These are phyloP conservation scores for Hylaeus volcanicus DNA, from an alignment of 1,140 invertebrate species.

Conservation along the genomic window DNA sequence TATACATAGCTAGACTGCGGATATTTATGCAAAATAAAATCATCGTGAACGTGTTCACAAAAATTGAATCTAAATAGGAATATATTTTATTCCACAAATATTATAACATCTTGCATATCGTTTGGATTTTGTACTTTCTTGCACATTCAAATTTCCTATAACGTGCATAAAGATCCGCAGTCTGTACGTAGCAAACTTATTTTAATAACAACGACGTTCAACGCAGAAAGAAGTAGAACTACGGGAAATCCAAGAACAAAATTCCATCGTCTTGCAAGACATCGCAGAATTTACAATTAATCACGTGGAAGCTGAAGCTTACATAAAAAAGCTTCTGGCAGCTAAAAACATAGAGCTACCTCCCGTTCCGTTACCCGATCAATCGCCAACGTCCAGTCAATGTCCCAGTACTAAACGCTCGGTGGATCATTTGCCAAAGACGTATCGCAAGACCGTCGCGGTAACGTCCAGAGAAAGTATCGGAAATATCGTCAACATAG, in stretches of 20 bases:
- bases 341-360: constrained; percentile 72
- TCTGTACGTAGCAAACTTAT: background rate
- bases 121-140: no score
- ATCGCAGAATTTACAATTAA: constrained; percentile 77
- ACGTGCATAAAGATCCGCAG: no score
- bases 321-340: constrained; percentile 74
- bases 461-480: constrained; percentile 66
- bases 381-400: constrained; percentile 62
- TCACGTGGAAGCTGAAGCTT: constrained; percentile 75
- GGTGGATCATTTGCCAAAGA: constrained; percentile 44
- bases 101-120: no score
- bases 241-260: constrained; percentile 73
- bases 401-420: constrained; percentile 53
- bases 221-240: constrained; percentile 73
- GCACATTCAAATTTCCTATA: no score
- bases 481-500: constrained; percentile 65
- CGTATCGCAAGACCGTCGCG: constrained; percentile 45
- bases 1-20: no score
- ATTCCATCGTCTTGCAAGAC: constrained; percentile 72
- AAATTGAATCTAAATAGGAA: no score
- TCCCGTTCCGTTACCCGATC: constrained; percentile 59
- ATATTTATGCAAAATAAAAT: no score
- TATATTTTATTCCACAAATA: no score
- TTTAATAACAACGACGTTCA: background rate
- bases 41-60: no score